Evolutionary conservation across 23 tunicate genomes (phyloP).

Genomic region (Trididemnum nubilum): DNA sequence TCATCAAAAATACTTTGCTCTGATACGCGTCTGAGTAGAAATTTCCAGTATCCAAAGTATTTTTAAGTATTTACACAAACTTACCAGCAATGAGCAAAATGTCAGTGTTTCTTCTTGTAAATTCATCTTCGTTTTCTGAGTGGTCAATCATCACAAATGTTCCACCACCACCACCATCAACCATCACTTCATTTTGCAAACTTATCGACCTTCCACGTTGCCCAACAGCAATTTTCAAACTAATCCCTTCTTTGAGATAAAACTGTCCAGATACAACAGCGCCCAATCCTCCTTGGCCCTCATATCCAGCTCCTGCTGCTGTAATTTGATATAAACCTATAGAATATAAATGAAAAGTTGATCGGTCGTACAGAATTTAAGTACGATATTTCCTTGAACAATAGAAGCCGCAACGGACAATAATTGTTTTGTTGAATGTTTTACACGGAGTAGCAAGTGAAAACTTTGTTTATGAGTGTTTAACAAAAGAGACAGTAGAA

Average conservation of each 20-base stretch:
- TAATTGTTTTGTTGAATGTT: too few relatives aligned
- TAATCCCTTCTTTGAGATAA: slow-evolving; percentile 61
- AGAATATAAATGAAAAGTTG: background rate
- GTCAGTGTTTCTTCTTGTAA: slow-evolving; percentile 11
- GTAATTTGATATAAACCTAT: slow-evolving; percentile 78
- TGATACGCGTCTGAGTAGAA: too few relatives aligned
- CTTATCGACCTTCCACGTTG: slow-evolving; percentile 63
- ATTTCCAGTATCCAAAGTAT: too few relatives aligned
- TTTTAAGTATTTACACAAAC: too few relatives aligned
- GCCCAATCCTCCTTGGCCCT: slow-evolving; percentile 82
- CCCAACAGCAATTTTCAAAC: slow-evolving; percentile 76
- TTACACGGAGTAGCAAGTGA: too few relatives aligned
- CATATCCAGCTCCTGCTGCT: slow-evolving; percentile 95
- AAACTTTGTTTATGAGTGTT: too few relatives aligned
- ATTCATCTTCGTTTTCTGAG: background rate
- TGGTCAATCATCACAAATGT: slow-evolving; percentile 75
- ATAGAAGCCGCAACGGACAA: too few relatives aligned
- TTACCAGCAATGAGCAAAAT: slow-evolving; percentile 76
- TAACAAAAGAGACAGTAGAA: too few relatives aligned
- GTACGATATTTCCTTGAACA: background rate
- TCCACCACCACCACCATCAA: slow-evolving; percentile 90
- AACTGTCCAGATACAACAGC: slow-evolving; percentile 74
- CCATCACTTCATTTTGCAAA: background rate
- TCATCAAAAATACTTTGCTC: too few relatives aligned
- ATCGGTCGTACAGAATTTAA: background rate